phyloP scores from a whole-genome alignment of 2,888 invertebrate genomes.

The Julus scandinavius region DNA sequence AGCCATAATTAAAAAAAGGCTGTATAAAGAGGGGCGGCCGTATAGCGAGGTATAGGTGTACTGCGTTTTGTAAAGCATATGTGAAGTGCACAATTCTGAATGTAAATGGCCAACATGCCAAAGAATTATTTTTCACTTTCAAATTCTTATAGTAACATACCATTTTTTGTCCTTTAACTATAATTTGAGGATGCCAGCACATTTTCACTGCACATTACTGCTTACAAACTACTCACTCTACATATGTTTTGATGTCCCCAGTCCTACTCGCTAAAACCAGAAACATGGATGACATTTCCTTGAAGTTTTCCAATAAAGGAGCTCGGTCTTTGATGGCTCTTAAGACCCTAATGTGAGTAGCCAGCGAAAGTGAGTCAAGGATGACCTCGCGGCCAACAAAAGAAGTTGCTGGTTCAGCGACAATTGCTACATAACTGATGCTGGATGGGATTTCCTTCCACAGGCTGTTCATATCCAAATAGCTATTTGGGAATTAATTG shows the following conservation, averaged over 20 bases:
- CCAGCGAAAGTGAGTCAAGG: not conserved
- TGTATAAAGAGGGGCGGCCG: too few relatives aligned
- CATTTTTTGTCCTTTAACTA: too few relatives aligned
- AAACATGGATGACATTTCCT: constrained; percentile 9
- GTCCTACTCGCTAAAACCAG: not conserved
- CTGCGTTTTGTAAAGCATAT: too few relatives aligned
- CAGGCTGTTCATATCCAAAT: constrained; percentile 66
- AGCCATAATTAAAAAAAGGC: too few relatives aligned
- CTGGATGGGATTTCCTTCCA: constrained; percentile 69
- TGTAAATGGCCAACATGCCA: too few relatives aligned
- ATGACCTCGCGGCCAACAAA: constrained; percentile 53
- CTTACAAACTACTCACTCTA: constrained; percentile 20
- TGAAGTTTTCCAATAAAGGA: constrained; percentile 36
- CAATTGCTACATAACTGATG: constrained; percentile 61
- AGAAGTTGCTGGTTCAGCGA: constrained; percentile 62
- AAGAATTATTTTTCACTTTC: too few relatives aligned
- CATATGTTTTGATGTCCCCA: constrained; percentile 22
- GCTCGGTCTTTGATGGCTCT: not conserved
- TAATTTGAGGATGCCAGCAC: not conserved
- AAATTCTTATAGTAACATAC: too few relatives aligned
- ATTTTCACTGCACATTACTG: not conserved
- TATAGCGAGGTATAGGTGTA: too few relatives aligned
- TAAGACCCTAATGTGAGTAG: constrained; percentile 13
- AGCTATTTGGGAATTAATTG: not conserved
- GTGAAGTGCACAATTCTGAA: too few relatives aligned